These are phyloP conservation scores for Parapsyche elsis DNA, from an alignment of 1,140 invertebrate genomes.

Conservation along the genomic window DNA sequence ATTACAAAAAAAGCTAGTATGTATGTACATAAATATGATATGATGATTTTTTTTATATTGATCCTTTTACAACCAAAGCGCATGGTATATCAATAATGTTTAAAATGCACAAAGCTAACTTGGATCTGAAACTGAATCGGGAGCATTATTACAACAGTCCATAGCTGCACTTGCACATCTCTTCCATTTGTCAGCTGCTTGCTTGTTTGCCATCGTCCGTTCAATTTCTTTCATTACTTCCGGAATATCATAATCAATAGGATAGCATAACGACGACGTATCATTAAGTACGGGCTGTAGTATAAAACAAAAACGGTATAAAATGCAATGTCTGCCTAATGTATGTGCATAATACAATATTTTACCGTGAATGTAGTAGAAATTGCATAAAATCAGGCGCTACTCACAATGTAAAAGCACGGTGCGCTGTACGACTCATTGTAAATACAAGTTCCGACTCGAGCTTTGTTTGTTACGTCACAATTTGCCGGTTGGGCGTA, in stretches of 20 bases:
- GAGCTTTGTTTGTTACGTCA: background rate
- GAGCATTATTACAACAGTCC: constrained; percentile 50
- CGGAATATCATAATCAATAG: constrained; percentile 28
- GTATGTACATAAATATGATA: too few species aligned
- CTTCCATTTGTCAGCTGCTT: constrained; percentile 52
- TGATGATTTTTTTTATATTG: too few species aligned
- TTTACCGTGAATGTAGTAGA: too few species aligned
- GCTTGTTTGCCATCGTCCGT: constrained; percentile 22
- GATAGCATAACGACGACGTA: constrained; percentile 29
- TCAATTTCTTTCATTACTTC: constrained; percentile 32
- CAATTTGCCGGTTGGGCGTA: background rate
- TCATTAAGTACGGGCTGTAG: background rate
- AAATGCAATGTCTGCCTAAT: too few species aligned
- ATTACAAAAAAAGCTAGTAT: too few species aligned
- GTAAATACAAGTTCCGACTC: background rate
- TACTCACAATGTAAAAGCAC: constrained; percentile 24
- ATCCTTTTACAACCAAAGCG: too few species aligned
- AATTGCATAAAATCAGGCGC: constrained; percentile 28
- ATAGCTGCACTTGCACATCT: constrained; percentile 52
- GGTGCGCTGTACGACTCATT: background rate
- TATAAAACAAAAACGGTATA: background rate
- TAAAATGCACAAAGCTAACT: constrained; percentile 16
- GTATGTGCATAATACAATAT: too few species aligned
- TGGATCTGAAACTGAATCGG: background rate
- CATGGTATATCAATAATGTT: too few species aligned